Evolutionary conservation across 2,797 vertebrate species (phyloP).

Genomic region (Galagoides demidoff): DNA sequence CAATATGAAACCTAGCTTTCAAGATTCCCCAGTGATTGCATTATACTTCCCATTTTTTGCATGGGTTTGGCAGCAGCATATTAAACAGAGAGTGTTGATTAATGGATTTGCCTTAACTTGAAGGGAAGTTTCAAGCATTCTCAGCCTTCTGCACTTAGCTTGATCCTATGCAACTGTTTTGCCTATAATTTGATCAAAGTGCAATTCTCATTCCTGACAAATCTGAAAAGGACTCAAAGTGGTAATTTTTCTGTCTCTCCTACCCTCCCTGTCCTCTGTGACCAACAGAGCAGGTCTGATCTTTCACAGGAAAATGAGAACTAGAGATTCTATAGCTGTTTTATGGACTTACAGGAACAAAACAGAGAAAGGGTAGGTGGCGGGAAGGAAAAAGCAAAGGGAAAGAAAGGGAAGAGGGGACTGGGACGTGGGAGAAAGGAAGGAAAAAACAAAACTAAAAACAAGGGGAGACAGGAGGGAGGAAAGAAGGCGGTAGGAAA

Average conservation of each 20-base stretch:
- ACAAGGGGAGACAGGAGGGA: not conserved
- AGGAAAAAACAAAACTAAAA: not conserved
- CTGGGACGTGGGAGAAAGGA: not conserved
- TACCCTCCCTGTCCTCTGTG: not conserved
- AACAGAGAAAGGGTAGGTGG: not conserved
- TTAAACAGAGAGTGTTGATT: constrained; percentile 62
- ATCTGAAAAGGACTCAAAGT: constrained; percentile 6
- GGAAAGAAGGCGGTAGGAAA: not conserved
- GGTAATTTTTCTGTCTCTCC: not conserved
- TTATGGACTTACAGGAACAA: not conserved
- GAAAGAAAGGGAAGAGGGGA: not conserved
- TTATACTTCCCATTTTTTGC: constrained; percentile 20
- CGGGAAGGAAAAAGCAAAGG: not conserved
- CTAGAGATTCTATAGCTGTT: not conserved
- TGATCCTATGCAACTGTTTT: not conserved
- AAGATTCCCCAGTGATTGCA: constrained; percentile 64
- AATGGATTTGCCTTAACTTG: constrained; percentile 55
- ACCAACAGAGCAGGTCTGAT: not conserved
- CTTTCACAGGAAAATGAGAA: not conserved
- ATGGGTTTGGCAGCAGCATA: constrained; percentile 3
- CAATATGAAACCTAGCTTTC: constrained; percentile 64
- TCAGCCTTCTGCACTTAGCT: not conserved
- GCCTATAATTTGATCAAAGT: constrained; percentile 30
- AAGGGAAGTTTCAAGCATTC: not conserved
- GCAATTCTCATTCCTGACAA: not conserved